Evolutionary conservation across 1,140 invertebrate genomes (phyloP).

Genomic region (Ceratoteleas bidentatus): DNA sequence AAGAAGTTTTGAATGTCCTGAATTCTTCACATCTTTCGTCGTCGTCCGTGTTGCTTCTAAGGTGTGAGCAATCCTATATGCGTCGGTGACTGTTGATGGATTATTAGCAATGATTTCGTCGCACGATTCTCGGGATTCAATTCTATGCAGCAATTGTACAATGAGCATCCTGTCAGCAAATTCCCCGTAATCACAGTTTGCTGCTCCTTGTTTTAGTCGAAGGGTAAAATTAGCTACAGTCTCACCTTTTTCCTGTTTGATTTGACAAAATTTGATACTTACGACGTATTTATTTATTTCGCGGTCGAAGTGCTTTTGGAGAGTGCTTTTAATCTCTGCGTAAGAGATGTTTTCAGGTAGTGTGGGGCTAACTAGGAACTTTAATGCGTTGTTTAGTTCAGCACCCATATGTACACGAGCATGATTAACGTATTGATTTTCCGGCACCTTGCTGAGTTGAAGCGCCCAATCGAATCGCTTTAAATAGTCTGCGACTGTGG

Average conservation of each 20-base stretch:
- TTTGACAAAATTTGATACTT: conserved; percentile 19
- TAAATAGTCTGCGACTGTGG: no score
- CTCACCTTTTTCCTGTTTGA: conserved; percentile 25
- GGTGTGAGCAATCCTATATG: background rate
- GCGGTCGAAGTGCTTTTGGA: background rate
- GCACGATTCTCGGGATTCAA: conserved; percentile 29
- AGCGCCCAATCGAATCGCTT: no score
- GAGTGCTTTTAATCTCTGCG: background rate
- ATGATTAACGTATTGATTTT: background rate
- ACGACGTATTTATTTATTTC: background rate
- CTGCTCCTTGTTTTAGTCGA: conserved; percentile 32
- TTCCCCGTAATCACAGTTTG: conserved; percentile 44
- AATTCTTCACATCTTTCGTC: background rate
- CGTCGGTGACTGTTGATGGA: background rate
- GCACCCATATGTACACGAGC: background rate
- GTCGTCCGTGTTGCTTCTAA: background rate
- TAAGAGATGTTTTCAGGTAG: background rate
- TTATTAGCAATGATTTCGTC: conserved; percentile 53
- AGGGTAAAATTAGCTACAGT: conserved; percentile 37
- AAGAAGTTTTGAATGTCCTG: background rate
- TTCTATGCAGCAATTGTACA: conserved; percentile 42
- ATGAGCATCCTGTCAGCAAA: conserved; percentile 58
- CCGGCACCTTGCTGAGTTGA: background rate
- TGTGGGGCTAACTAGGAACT: background rate
- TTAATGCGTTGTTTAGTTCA: background rate